Base-by-base conservation (phyloP, 30 jellyfish, hydroid and myxozoan species). In the Sanderia malayensis region DNA sequence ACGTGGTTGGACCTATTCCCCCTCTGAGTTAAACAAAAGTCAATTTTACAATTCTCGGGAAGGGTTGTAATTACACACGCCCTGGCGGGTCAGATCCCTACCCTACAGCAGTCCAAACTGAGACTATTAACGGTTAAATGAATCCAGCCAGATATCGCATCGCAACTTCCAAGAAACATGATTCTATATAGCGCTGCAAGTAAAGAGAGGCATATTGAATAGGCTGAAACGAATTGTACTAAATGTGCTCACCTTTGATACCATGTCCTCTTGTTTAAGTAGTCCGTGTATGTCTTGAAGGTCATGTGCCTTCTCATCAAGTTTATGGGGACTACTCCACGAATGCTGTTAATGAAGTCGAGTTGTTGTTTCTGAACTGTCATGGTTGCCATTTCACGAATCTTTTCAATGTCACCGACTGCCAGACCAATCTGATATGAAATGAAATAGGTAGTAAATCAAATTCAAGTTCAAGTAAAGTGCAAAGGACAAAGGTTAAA, bases 361-460 rank as follows among this genome's bases (percentile, higher is more conserved):
- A 74, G 45, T 52, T 74, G 86, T 70, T 74, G 86, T 61, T 47
- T 61, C 1, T 57, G 74, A 45, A 74, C 46, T 57, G 76, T 74
- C 58, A 74, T 47, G 11, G 86, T 61, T n/a, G 86, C 86, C 34
- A 74, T 31, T 33, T 59, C 63, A 26, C 86, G 86, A 26, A 74
- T 64, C 27, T 44, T 74, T 20, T 79, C 83, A 46, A 79, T 79
- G 64, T 79, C 92, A 25, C 92, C 92, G 0, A 79, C 92, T 0
- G 92, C 92, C 70, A 79, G 31, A 44, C 92, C 92, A 66, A 79
- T 58, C 92, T 79, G 44, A 24, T n/a, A n/a, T n/a, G n/a, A n/a
- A n/a, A n/a, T n/a, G n/a, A n/a, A n/a, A n/a, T n/a, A n/a, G n/a
- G n/a, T n/a, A n/a, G n/a, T 37, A 13, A 37, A 4, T 37, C 52